Evolutionary conservation across 2,797 vertebrate genomes (phyloP), one percentile per base, ranked within the genome.

Genomic region (Cossypha heuglini): DNA sequence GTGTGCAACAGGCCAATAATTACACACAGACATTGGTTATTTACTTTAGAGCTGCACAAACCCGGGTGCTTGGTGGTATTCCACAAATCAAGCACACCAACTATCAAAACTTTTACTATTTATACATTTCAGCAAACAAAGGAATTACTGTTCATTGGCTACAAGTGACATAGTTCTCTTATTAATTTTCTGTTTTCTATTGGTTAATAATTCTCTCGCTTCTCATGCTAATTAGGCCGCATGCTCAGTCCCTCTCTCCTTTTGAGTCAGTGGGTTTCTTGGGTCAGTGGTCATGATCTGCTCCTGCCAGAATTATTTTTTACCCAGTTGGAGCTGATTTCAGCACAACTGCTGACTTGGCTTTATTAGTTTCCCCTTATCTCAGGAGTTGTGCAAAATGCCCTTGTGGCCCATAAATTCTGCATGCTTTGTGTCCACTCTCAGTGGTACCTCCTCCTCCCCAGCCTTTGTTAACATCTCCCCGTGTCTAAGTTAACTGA

Each of bases 11-110:
- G 38, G 63, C 63, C 63, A 57, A 3, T 45, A 43, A 57, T 31
- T 37, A 33, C 43, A 26, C 57, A 57, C 37, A 43, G 4, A 17
- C 20, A 38, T 7, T 26, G 43, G 38, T 63, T 45, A 22, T 62
- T 61, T 68, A 28, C 62, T 62, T 82, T 38, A 69, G 63, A 69
- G 37, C 14, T 57, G 9, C 37, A 55, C 29, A 69, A 68, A 29
- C 19, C 20, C 0, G 0, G 8, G 19, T 57, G 22, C 37, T 76
- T 0, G 0, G 18, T 54, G 26, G 4, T 48, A 17, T 38, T 63
- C 24, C 43, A 76, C 55, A 69, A 45, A 54, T 54, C 31, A 54
- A 88, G 61, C 69, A 28, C 68, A 54, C 10, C 35, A 74, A 24
- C 46, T 35, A 54, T 49, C 63, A 76, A 55, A 75, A 69, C 19